Conservation (phyloP, 2,888 invertebrate genomes). For the Heteropelma amictum region DNA sequence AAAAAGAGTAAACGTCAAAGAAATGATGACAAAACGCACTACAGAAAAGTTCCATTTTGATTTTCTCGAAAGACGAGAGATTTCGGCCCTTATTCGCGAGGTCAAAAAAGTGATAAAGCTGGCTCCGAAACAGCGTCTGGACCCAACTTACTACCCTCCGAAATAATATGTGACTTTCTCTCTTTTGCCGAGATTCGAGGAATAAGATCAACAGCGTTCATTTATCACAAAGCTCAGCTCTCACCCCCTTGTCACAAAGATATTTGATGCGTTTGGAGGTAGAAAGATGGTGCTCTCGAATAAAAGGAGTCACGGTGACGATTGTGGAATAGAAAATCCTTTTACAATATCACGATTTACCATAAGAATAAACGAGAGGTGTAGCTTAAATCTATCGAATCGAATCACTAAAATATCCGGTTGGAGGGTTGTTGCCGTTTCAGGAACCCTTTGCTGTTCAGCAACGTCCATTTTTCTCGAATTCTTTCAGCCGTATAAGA, state of each 20-base stretch:
- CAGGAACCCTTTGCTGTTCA: too few species aligned
- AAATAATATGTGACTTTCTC: slow-evolving; percentile 20
- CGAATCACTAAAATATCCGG: too few species aligned
- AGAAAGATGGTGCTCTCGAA: background rate
- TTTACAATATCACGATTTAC: background rate
- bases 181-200: slow-evolving; percentile 16
- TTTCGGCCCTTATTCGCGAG: slow-evolving; percentile 12
- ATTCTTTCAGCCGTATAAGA: too few species aligned
- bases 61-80: slow-evolving; percentile 21
- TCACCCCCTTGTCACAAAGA: slow-evolving; percentile 3
- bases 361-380: background rate
- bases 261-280: slow-evolving; percentile 12
- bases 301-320: background rate
- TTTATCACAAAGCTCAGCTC: slow-evolving; percentile 6
- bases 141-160: slow-evolving; percentile 1
- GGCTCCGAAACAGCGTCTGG: slow-evolving; percentile 14
- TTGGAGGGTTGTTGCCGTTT: too few species aligned
- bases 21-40: background rate
- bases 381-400: too few species aligned
- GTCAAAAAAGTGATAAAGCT: slow-evolving; percentile 39
- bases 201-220: slow-evolving; percentile 36
- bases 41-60: too few species aligned
- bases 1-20: background rate
- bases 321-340: background rate
- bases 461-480: too few species aligned